Evolutionary conservation across 2,888 invertebrate species (phyloP).

Genomic region (Heteromurus nitidus): DNA sequence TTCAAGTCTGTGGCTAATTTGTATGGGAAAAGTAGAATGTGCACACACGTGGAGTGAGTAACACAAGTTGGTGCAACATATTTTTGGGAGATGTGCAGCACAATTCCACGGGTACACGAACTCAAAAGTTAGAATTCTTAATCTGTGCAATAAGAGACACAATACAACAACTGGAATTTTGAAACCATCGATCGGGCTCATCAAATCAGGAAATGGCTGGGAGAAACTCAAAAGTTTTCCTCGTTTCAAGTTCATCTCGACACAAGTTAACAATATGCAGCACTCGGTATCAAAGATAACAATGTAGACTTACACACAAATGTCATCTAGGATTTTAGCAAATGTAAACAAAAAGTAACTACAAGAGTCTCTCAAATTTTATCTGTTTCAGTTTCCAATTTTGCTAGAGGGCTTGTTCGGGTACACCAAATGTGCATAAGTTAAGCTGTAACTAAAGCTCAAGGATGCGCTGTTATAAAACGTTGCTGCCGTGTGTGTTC

Average conservation of each 20-base stretch:
- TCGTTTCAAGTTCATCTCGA: not conserved
- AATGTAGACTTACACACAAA: no score
- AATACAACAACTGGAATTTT: no score
- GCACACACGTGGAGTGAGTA: slow-evolving; percentile 15
- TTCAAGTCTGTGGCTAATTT: not conserved
- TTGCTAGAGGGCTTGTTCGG: not conserved
- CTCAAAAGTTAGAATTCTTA: slow-evolving; percentile 38
- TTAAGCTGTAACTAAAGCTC: no score
- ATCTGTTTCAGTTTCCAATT: slow-evolving; percentile 14
- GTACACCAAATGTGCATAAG: no score
- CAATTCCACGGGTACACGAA: no score
- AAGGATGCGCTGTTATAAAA: no score
- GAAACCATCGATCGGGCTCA: slow-evolving; percentile 29
- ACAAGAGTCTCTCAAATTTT: not conserved
- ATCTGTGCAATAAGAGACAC: slow-evolving; percentile 39
- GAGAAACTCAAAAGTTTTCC: slow-evolving; percentile 11
- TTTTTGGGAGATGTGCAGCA: slow-evolving; percentile 25
- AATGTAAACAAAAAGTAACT: slow-evolving; percentile 2
- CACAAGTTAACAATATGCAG: slow-evolving; percentile 3
- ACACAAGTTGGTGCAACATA: slow-evolving; percentile 33
- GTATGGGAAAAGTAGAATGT: not conserved
- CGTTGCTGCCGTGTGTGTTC: no score
- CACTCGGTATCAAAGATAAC: not conserved
- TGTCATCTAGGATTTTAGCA: no score
- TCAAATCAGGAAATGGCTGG: slow-evolving; percentile 20